Base-by-base conservation (phyloP, 30 jellyfish, hydroid and myxozoan species). In the Cassiopea xamachana region DNA sequence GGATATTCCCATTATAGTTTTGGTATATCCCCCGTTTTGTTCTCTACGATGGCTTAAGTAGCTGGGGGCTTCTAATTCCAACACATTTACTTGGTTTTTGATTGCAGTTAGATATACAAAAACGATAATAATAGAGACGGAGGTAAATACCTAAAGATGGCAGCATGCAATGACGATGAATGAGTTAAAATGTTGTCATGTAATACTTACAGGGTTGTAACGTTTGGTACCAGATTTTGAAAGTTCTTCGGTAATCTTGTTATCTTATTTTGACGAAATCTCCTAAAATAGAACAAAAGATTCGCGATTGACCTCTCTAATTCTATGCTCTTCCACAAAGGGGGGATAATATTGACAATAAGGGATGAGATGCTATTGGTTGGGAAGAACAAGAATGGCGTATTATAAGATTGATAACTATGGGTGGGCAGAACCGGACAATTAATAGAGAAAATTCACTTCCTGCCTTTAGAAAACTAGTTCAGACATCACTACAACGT, bases 211-310 rank as follows among this genome's bases (percentile, higher is more conserved):
- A 86, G 39, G 68, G 87, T 43, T 39, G 43, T 61, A 14, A 82
- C 75, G 43, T 86, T 61, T 62, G 93, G 93, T 48, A 58, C 67
- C 18, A 75, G 27, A 84, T 46, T 86, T 44, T 87, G 87, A 79
- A 86, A 86, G 80, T 86, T 76, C 62, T 45, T 15, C 48, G 93
- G 93, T 60, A 86, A 74, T 27, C 93, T 86, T 64, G 81, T 86
- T 60, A 86, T 86, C 44, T 55, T n/a, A 71, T 86, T 86, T 62
- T 75, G 87, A 13, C 93, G 81, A 49, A 86, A 76, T 47, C 87
- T 75, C 87, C 93, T 86, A 19, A 86, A 72, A 84, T 50, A 27
- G 75, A 84, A 84, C 85, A 84, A 84, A 55, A 73, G 62, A 69
- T 71, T 71, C 50, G n/a, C 39, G 17, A 1, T 1, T 71, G 80